A percentile compares a stretch with the other conserved stretches of the same genome.
These are phyloP conservation scores for Tricholaema leucomelas DNA, from an alignment of 2,113 vertebrate species.

Conservation along the genomic window DNA sequence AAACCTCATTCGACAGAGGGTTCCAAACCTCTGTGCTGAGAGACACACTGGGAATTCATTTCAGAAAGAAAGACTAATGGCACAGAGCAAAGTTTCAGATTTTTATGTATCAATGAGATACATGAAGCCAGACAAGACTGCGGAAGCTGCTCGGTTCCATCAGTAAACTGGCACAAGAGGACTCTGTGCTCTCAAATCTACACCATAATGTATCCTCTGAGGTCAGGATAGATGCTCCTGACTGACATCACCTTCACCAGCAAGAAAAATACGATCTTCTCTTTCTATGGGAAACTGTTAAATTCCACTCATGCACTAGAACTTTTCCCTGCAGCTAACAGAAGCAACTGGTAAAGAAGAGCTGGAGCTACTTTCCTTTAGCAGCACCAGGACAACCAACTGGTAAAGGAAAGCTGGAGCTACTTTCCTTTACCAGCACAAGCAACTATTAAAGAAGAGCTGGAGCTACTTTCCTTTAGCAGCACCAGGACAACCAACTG, in stretches of 20 bases:
- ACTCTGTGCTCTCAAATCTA: not conserved
- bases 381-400: too few relatives aligned
- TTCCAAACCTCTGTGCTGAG: not conserved
- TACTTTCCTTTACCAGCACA: accelerated
- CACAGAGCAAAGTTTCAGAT: not conserved
- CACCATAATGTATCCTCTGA: not conserved
- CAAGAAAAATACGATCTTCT: not conserved
- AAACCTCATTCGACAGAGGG: not conserved
- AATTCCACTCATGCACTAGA: not conserved
- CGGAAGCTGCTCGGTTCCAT: not conserved
- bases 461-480: not conserved
- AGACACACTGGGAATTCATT: not conserved
- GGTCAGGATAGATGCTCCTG: not conserved
- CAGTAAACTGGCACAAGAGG: not conserved
- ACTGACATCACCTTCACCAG: not conserved
- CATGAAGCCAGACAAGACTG: not conserved
- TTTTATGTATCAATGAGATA: not conserved
- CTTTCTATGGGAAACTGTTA: conserved; percentile 17
- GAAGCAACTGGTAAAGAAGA: not conserved
- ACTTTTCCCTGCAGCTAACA: not conserved
- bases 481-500: not conserved
- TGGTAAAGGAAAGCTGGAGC: too few relatives aligned
- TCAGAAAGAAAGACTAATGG: not conserved
- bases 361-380: not conserved
- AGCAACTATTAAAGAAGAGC: too few relatives aligned